Evolutionary conservation across 2,797 vertebrate genomes (phyloP).

Genomic region (Esox masquinongy): DNA sequence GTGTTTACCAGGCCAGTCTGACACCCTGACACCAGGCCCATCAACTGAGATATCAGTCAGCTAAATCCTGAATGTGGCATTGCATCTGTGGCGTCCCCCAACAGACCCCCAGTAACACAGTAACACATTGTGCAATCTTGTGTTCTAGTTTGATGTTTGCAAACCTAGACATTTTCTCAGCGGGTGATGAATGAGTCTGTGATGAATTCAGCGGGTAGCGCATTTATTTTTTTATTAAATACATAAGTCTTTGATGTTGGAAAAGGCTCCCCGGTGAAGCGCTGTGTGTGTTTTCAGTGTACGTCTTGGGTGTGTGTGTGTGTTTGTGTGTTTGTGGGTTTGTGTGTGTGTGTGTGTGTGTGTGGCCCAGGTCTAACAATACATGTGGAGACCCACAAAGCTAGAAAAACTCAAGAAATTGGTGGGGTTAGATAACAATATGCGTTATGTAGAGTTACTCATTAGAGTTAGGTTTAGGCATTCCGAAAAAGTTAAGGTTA

Average conservation of each 20-base stretch:
- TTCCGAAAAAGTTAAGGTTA: too few relatives aligned
- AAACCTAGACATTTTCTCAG: constrained; percentile 24
- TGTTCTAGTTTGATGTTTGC: constrained; percentile 22
- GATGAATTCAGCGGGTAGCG: constrained; percentile 33
- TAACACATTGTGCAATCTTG: constrained; percentile 34
- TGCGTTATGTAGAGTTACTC: too few relatives aligned
- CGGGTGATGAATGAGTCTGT: constrained; percentile 37
- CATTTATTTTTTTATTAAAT: constrained; percentile 13
- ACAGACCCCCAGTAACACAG: constrained; percentile 22
- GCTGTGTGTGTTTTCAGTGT: constrained; percentile 11
- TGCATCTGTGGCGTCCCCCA: constrained; percentile 20
- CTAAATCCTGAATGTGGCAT: constrained; percentile 24
- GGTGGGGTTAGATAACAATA: too few relatives aligned
- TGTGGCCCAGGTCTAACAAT: background rate
- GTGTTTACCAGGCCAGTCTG: background rate
- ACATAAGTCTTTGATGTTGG: constrained; percentile 44
- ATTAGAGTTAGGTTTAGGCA: too few relatives aligned
- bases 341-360: background rate
- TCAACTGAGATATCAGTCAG: constrained; percentile 17
- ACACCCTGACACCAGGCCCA: background rate
- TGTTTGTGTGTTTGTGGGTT: constrained; percentile 9
- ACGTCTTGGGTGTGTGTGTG: background rate
- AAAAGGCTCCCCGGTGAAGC: constrained; percentile 26
- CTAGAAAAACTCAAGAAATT: too few relatives aligned
- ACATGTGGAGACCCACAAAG: too few relatives aligned